Evolutionary conservation across 2,888 invertebrate species (phyloP), one percentile per base, ranked within the genome.

Genomic region (Oscheius myriophilus): DNA sequence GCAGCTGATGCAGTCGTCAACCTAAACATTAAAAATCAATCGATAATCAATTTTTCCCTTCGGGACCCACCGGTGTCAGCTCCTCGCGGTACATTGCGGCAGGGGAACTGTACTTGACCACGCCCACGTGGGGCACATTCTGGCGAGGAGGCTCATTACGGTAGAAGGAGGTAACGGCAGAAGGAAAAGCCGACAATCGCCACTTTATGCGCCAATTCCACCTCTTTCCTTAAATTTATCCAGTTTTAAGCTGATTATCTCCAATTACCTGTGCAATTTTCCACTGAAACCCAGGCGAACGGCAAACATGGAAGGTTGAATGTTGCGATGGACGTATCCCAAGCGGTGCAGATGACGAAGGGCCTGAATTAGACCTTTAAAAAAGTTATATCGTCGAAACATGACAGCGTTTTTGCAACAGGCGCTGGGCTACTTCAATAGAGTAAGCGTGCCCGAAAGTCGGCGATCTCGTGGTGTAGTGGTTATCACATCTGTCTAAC

Each of bases 401-500:
- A 3, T 6, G 9, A 33, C 33, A 33, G 33, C 9, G 33, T 3
- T 33, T 33, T 33, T 33, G 9, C 4, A n/a, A n/a, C n/a, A n/a
- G 3, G 33, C 9, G 33, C 33, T 33, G 33, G 3, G 33, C n/a
- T 33, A 33, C 33, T 33, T 33, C 33, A 33, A 33, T 33, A 3
- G 33, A 9, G 4, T 3, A 9, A 3, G 33, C 33, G 33, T 9
- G 33, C 33, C 3, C 9, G 33, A 33, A n/a, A 6, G 33, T 9
- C 33, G 9, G 33, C 33, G 33, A 33, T 21, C 23, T 23, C 18
- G 49, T 18, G 23, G 49, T 21, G 23, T 49, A 11, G 21, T 49
- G 18, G 49, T 18, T 49, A 2, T 49, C 21, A 49, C 49, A 49
- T 21, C 45, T 45, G n/a, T 21, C 49, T 73, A 73, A 71, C 75